phyloP scores from a whole-genome alignment of 1,140 invertebrate species.

The Oncopeltus fasciatus region DNA sequence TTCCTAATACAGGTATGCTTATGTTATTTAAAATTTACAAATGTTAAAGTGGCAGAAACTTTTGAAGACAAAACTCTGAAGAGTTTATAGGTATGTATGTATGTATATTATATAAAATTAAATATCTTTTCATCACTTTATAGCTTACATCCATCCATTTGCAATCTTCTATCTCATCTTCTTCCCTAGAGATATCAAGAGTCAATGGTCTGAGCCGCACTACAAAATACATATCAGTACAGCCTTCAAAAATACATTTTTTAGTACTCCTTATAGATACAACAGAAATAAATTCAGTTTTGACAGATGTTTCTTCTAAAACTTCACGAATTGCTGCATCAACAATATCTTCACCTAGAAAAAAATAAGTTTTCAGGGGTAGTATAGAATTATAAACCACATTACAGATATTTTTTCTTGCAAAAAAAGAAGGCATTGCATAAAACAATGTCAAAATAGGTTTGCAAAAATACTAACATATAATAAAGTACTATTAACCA shows the following conservation, averaged over 20 bases:
- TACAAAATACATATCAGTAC: constrained; percentile 73
- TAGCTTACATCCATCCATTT: constrained; percentile 58
- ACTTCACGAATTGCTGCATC: constrained; percentile 72
- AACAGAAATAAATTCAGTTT: constrained; percentile 56
- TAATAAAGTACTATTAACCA: too few relatives aligned
- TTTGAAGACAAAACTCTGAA: not conserved
- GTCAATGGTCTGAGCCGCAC: constrained; percentile 52
- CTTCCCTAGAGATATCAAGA: constrained; percentile 46
- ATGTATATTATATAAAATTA: constrained; percentile 7
- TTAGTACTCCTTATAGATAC: constrained; percentile 63
- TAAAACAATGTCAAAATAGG: not conserved
- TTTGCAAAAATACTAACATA: too few relatives aligned
- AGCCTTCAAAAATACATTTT: constrained; percentile 52
- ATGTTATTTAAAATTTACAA: too few relatives aligned
- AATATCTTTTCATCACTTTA: not conserved
- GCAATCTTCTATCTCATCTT: constrained; percentile 57
- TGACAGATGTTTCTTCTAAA: constrained; percentile 74
- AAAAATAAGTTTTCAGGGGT: not conserved
- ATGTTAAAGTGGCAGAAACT: too few relatives aligned
- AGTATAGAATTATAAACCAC: not conserved
- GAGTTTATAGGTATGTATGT: not conserved
- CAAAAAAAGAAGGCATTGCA: too few relatives aligned
- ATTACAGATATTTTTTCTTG: too few relatives aligned
- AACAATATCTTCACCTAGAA: constrained; percentile 61
- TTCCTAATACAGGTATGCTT: too few relatives aligned